phyloP scores from a whole-genome alignment of 2,888 invertebrate species.

The Petrophora chlorosata region DNA sequence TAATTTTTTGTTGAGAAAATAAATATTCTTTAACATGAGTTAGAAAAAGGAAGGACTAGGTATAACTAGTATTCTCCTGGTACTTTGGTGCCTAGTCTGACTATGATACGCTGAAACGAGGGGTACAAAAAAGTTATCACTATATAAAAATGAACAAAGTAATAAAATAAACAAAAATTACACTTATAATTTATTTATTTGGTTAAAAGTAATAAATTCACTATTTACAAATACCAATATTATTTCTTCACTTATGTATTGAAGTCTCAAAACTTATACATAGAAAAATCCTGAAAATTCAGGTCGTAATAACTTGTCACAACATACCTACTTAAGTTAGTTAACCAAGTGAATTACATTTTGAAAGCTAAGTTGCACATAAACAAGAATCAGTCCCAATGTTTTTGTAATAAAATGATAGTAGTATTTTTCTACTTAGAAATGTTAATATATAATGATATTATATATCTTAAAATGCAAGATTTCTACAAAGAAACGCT shows the following conservation, averaged over 20 bases:
- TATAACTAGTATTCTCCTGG: too few species aligned
- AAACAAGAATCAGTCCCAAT: conserved; percentile 17
- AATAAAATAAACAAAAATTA: conserved; percentile 37
- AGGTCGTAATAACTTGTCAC: conserved; percentile 18
- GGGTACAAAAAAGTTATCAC: too few species aligned
- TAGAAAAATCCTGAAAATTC: conserved; percentile 13
- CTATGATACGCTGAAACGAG: too few species aligned
- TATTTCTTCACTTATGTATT: conserved; percentile 8
- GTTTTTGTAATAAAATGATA: conserved; percentile 6
- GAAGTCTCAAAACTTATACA: conserved; percentile 18
- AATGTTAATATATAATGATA: background rate
- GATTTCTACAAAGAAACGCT: conserved; percentile 2
- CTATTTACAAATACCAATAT: conserved; percentile 71
- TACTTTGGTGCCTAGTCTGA: too few species aligned
- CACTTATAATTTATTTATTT: conserved; percentile 66
- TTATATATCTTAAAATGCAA: conserved; percentile 6
- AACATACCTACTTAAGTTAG: conserved; percentile 5
- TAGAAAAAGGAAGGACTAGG: too few species aligned
- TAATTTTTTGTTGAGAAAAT: too few species aligned
- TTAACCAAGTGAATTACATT: conserved; percentile 9
- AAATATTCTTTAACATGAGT: too few species aligned
- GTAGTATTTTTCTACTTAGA: conserved; percentile 5
- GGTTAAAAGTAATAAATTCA: conserved; percentile 65
- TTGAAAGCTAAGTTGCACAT: conserved; percentile 6
- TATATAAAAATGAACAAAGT: conserved; percentile 41